Conservation (phyloP, 2,888 invertebrate genomes). For the Sminthurinus aureus region DNA sequence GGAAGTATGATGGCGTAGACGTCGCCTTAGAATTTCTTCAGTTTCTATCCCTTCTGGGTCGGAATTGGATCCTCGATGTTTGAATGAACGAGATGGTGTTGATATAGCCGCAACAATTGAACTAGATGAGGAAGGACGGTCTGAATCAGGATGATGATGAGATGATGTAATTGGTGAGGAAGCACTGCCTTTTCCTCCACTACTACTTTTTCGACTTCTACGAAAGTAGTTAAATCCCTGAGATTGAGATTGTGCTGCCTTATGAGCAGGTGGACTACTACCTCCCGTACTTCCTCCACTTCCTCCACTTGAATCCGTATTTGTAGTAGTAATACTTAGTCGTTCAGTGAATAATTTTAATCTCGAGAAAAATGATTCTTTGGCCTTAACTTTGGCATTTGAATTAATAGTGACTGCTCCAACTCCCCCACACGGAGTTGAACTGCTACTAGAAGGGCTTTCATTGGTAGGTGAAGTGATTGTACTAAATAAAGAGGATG, state of each 20-base stretch:
- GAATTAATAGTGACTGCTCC: constrained; percentile 32
- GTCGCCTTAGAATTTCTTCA: constrained; percentile 1
- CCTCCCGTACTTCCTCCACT: constrained; percentile 18
- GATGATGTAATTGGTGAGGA: neutral
- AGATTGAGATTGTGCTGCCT: neutral
- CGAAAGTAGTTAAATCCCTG: constrained; percentile 56
- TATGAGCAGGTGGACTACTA: constrained; percentile 42
- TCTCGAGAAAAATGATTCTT: constrained; percentile 65
- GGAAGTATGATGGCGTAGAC: neutral
- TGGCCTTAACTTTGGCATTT: constrained; percentile 54
- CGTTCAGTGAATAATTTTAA: constrained; percentile 68
- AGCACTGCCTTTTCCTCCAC: constrained; percentile 13
- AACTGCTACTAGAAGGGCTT: constrained; percentile 8
- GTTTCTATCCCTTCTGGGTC: constrained; percentile 49
- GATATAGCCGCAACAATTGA: constrained; percentile 17
- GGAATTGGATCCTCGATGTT: constrained; percentile 51
- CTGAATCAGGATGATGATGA: constrained; percentile 1
- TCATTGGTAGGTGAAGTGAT: constrained; percentile 4
- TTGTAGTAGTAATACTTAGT: constrained; percentile 46
- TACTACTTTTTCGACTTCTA: constrained; percentile 37
- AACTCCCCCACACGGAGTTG: neutral
- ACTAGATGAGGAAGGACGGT: constrained; percentile 29
- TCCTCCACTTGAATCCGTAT: constrained; percentile 44
- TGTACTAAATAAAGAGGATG: neutral
- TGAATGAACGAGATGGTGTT: constrained; percentile 14